Evolutionary conservation across 1,140 invertebrate species (phyloP).

Genomic region (Leptonema lineaticorne): DNA sequence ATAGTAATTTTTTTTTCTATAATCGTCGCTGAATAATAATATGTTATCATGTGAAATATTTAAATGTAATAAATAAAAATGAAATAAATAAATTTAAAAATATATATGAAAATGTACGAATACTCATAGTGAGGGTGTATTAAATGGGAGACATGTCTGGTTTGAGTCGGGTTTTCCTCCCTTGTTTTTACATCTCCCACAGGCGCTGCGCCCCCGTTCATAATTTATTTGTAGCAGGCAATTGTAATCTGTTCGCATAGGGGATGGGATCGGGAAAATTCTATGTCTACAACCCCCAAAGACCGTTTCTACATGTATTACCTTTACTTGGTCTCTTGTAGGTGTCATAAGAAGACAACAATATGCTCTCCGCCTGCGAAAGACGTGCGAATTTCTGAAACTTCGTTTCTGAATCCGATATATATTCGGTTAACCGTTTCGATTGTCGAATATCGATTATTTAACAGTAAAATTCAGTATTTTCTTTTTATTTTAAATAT

Average conservation of each 20-base stretch:
- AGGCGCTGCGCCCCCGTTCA: constrained; percentile 33
- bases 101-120: not conserved
- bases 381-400: constrained; percentile 16
- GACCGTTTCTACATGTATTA: not conserved
- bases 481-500: too few species aligned
- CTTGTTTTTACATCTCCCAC: constrained; percentile 22
- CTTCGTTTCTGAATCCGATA: constrained; percentile 17
- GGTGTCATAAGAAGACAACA: constrained; percentile 38
- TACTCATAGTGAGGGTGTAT: not conserved
- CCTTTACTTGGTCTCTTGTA: constrained; percentile 1
- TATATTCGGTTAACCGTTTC: not conserved
- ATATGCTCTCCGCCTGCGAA: constrained; percentile 35
- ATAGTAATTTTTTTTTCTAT: too few species aligned
- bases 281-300: not conserved
- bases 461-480: not conserved
- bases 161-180: constrained; percentile 13
- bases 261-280: not conserved
- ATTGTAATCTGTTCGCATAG: constrained; percentile 39
- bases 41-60: too few species aligned
- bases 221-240: constrained; percentile 42
- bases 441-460: too few species aligned
- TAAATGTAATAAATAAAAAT: too few species aligned
- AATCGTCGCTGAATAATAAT: too few species aligned
- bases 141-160: not conserved
- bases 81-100: too few species aligned